Percentiles rank a stretch among this genome's conserved stretches.
These are phyloP conservation scores for Morpho helenor DNA, from an alignment of 2,888 invertebrate genomes.

Conservation along the genomic window DNA sequence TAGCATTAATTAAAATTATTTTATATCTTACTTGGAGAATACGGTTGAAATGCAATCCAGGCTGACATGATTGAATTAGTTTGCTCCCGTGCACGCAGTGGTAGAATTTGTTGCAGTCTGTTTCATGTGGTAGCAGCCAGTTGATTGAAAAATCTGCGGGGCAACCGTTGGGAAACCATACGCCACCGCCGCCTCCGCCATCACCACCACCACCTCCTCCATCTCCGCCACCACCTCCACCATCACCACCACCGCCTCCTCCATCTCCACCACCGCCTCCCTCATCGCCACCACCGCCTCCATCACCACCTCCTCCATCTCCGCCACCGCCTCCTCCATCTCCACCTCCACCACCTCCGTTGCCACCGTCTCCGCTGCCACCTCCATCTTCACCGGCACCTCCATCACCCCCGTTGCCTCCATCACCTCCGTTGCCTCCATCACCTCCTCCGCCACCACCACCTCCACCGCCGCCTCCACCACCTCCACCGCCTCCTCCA, in stretches of 20 bases:
- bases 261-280: background rate
- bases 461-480: background rate
- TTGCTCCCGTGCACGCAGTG: constrained; percentile 36
- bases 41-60: constrained; percentile 34
- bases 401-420: background rate
- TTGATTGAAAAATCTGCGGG: constrained; percentile 35
- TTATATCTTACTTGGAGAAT: constrained; percentile 27
- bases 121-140: constrained; percentile 38
- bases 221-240: background rate
- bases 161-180: constrained; percentile 34
- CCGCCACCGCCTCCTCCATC: background rate
- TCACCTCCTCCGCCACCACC: background rate
- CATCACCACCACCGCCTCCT: background rate
- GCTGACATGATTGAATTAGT: constrained; percentile 27
- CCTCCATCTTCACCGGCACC: background rate
- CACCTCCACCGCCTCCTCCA: background rate
- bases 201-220: background rate
- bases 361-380: background rate
- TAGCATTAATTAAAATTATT: background rate
- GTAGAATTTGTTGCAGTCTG: constrained; percentile 41
- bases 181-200: constrained; percentile 8
- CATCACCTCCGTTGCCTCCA: background rate
- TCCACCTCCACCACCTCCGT: background rate
- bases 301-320: background rate
- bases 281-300: background rate